Percentiles rank a stretch among this genome's conserved stretches.
Conservation (phyloP, 1,140 invertebrate species). For the Dinothrombium tinctorium region DNA sequence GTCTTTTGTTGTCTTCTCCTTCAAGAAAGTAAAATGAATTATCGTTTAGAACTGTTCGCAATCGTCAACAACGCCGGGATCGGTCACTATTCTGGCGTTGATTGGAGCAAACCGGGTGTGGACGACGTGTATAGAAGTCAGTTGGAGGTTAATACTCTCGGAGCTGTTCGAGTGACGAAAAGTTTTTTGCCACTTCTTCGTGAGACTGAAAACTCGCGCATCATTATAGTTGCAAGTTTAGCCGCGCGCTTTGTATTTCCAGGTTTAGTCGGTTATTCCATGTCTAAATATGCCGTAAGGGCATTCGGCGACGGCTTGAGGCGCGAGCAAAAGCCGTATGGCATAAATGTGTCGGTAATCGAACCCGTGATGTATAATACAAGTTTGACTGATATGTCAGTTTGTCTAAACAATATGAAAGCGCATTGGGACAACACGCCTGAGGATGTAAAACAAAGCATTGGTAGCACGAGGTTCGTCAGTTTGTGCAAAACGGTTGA, state of each 20-base stretch:
- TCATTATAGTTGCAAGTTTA: too few relatives aligned
- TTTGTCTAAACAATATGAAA: too few relatives aligned
- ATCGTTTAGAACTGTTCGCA: slow-evolving; percentile 17
- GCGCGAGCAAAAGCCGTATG: too few relatives aligned
- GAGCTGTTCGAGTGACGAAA: slow-evolving; percentile 20
- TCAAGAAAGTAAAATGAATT: too few relatives aligned
- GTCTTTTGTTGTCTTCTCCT: too few relatives aligned
- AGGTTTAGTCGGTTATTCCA: slow-evolving; percentile 24
- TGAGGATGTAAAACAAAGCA: too few relatives aligned
- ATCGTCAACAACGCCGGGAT: slow-evolving; percentile 24
- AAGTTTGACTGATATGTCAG: too few relatives aligned
- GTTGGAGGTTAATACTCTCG: slow-evolving; percentile 21
- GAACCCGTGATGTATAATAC: too few relatives aligned
- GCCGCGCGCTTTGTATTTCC: slow-evolving; percentile 11
- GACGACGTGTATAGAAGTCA: slow-evolving; percentile 13
- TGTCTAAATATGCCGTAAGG: slow-evolving; percentile 27
- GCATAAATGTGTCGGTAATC: too few relatives aligned
- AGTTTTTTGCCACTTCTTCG: slow-evolving; percentile 20
- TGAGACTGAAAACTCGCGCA: slow-evolving; percentile 16
- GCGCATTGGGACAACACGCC: too few relatives aligned
- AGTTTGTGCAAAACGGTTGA: too few relatives aligned
- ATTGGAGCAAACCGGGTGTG: slow-evolving; percentile 11
- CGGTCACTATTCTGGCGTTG: slow-evolving; percentile 20
- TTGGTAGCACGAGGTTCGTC: too few relatives aligned
- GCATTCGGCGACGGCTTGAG: slow-evolving; percentile 28